Evolutionary conservation across 2,113 vertebrate genomes (phyloP).

Genomic region (Penelope pileata): DNA sequence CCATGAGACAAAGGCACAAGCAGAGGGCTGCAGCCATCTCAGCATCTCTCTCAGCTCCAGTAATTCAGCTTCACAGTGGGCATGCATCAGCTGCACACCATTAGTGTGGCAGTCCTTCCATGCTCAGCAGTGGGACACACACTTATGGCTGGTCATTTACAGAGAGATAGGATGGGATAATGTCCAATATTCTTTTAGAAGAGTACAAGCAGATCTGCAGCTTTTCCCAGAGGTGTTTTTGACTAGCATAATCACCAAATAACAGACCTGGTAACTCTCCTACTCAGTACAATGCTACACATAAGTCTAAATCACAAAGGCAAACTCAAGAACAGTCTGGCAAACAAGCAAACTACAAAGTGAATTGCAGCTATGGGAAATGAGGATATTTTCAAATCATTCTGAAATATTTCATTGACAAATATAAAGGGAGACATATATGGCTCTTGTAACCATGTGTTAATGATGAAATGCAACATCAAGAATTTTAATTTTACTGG

Average conservation of each 20-base stretch:
- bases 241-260: neutral
- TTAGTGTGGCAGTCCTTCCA: neutral
- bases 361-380: neutral
- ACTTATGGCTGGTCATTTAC: neutral
- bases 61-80: neutral
- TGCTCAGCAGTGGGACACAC: neutral
- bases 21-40: neutral
- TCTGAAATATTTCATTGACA: conserved; percentile 46
- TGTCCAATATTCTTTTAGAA: neutral
- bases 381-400: neutral
- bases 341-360: neutral
- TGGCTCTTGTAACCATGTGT: conserved; percentile 20
- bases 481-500: conserved; percentile 69
- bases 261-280: neutral
- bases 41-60: neutral
- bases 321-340: neutral
- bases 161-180: neutral
- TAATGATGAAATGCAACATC: conserved; percentile 59
- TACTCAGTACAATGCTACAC: rapidly evolving
- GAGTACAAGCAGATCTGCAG: neutral
- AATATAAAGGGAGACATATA: conserved; percentile 38
- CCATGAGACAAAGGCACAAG: rapidly evolving
- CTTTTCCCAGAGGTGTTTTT: neutral
- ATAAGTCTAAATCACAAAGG: neutral
- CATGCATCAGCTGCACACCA: rapidly evolving